Conservation (phyloP, 2,113 vertebrate species). For the Cryptoleucopteryx plumbea region DNA sequence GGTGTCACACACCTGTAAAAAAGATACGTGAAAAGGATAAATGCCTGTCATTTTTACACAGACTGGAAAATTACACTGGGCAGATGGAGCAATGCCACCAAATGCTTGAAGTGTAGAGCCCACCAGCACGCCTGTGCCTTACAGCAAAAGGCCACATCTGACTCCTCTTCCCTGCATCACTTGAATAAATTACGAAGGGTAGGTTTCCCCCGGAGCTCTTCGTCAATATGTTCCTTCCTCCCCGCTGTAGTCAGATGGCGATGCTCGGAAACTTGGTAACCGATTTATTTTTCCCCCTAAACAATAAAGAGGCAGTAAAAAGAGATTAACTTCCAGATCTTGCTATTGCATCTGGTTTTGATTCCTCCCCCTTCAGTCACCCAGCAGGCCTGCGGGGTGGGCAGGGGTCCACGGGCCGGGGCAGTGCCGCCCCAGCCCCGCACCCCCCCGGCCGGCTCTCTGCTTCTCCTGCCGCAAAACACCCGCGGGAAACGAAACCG, state of each 20-base stretch:
- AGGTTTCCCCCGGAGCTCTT: too few relatives aligned
- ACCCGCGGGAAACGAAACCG: too few relatives aligned
- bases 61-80: background rate
- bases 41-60: too few relatives aligned
- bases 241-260: background rate
- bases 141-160: background rate
- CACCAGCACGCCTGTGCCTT: rapidly evolving
- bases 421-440: too few relatives aligned
- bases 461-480: too few relatives aligned
- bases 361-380: rapidly evolving
- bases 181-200: rapidly evolving
- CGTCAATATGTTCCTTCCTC: background rate
- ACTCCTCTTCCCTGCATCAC: background rate
- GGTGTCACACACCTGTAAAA: background rate
- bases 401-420: rapidly evolving
- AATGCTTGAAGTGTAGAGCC: rapidly evolving
- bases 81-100: background rate
- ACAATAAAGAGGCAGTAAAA: background rate
- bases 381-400: background rate
- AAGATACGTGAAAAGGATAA: background rate
- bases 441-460: too few relatives aligned
- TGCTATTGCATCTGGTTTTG: background rate
- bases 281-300: rapidly evolving
- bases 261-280: background rate
- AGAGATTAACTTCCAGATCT: background rate